These are phyloP conservation scores for Eidolon helvum DNA, from an alignment of 2,113 vertebrate genomes.

Conservation along the genomic window DNA sequence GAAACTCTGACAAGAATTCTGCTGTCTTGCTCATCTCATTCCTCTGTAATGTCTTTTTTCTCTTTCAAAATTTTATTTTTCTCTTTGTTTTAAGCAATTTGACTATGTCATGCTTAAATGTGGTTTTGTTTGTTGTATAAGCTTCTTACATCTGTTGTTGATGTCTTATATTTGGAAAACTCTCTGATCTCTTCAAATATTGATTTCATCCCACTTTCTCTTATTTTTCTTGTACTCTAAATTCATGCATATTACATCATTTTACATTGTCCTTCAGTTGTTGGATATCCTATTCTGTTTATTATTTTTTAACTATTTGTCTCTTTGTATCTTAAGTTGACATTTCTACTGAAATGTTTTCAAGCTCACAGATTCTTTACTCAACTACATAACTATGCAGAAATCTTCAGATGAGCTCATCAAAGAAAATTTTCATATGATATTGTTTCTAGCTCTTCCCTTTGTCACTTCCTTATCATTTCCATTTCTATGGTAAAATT, in stretches of 20 bases:
- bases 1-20: neutral
- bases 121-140: neutral
- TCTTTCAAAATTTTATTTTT: neutral
- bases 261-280: neutral
- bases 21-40: neutral
- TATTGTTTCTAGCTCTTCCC: neutral
- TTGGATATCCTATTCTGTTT: neutral
- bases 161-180: neutral
- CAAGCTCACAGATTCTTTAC: neutral
- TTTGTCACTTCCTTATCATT: neutral
- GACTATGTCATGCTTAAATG: neutral
- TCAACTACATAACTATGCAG: neutral
- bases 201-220: neutral
- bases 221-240: neutral
- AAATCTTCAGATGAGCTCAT: neutral
- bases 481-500: neutral
- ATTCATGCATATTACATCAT: neutral
- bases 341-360: neutral
- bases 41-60: neutral
- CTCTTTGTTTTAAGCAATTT: neutral
- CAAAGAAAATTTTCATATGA: neutral
- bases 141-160: neutral
- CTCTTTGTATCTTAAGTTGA: neutral
- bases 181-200: neutral
- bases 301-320: neutral